Evolutionary conservation across 2,797 vertebrate genomes (phyloP).

Genomic region (Semotilus atromaculatus): DNA sequence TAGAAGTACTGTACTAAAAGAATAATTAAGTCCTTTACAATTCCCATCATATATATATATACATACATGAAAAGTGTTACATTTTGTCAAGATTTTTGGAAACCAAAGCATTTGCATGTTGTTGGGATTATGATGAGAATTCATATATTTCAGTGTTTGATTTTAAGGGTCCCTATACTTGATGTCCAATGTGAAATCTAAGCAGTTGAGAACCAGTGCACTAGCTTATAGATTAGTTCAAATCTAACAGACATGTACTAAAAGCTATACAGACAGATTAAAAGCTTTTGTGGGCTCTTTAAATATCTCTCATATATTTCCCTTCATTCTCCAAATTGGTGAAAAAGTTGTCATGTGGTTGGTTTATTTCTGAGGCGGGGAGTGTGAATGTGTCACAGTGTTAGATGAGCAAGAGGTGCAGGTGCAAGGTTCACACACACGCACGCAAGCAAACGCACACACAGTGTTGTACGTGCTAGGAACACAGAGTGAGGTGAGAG

Average conservation of each 20-base stretch:
- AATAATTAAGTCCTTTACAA: background rate
- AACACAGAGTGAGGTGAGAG: constrained; percentile 54
- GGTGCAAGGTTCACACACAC: constrained; percentile 43
- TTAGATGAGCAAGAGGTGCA: constrained; percentile 46
- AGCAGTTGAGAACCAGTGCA: background rate
- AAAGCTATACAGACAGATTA: background rate
- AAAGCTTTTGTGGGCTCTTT: background rate
- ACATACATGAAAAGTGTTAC: background rate
- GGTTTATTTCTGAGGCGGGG: constrained; percentile 33
- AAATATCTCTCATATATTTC: constrained; percentile 2
- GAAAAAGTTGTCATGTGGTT: constrained; percentile 38
- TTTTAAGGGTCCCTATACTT: background rate
- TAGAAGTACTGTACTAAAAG: background rate
- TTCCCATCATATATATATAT: background rate
- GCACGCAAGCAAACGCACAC: constrained; percentile 5
- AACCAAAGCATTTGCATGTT: background rate
- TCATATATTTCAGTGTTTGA: background rate
- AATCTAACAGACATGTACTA: background rate
- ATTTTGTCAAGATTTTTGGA: background rate
- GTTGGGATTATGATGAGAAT: background rate
- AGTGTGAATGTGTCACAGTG: constrained; percentile 45
- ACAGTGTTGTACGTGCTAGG: constrained; percentile 40
- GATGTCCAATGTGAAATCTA: background rate
- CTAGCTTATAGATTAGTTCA: background rate
- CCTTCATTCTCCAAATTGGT: background rate